Percentiles rank a stretch among this genome's conserved stretches.
These are phyloP conservation scores for Tiaroga cobitis DNA, from an alignment of 2,797 vertebrate genomes.

Conservation along the genomic window DNA sequence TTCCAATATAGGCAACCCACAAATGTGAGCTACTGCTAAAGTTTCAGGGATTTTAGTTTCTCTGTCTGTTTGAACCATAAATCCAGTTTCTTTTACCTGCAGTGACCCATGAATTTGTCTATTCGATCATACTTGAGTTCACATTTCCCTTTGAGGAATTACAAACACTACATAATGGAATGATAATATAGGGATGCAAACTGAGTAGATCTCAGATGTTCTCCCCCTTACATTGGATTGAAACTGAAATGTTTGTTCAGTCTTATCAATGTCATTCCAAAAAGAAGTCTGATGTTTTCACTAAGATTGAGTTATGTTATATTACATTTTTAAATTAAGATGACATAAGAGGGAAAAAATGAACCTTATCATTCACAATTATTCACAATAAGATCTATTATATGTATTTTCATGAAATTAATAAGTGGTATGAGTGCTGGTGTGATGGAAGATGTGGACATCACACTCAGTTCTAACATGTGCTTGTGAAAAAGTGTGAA, in stretches of 20 bases:
- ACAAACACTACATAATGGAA: slow-evolving; percentile 2
- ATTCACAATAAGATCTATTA: neutral
- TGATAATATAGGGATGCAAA: neutral
- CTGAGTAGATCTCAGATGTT: neutral
- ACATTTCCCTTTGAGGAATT: neutral
- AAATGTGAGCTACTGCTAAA: neutral
- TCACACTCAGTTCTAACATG: slow-evolving; percentile 6
- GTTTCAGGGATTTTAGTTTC: neutral
- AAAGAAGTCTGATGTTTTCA: neutral
- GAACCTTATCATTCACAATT: neutral
- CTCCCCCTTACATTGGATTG: neutral
- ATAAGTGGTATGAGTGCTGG: slow-evolving; percentile 7
- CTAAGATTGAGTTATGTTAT: neutral
- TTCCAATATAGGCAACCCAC: neutral
- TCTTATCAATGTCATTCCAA: neutral
- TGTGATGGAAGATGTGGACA: neutral
- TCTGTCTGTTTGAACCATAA: neutral
- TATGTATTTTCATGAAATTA: neutral
- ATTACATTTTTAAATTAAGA: neutral
- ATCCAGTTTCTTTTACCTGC: neutral
- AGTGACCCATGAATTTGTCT: neutral
- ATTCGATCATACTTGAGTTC: neutral
- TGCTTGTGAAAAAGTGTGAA: neutral
- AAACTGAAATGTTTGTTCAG: neutral
- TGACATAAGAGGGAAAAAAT: too few relatives aligned